Evolutionary conservation across 2,888 invertebrate genomes (phyloP), one percentile per base, ranked within the genome.

Genomic region (Drosophila greeni): DNA sequence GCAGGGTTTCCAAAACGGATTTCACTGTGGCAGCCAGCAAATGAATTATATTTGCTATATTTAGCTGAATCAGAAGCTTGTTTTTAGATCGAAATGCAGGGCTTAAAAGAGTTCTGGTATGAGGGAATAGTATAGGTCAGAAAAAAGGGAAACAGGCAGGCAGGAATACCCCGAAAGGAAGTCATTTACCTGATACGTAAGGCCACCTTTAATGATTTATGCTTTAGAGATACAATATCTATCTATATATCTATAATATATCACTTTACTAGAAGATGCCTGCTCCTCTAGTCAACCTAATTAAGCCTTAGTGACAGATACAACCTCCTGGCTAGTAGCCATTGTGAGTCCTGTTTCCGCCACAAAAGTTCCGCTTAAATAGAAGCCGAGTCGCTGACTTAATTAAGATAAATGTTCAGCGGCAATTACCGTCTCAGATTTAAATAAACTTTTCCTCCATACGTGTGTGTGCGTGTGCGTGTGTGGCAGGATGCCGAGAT

Each of bases 331-430:
- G 26, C n/a, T 42, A 33, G 26, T 11, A n/a, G n/a, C n/a, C n/a
- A n/a, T n/a, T n/a, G 39, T 26, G 31, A 51, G 39, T 31, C 29
- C 61, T 33, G 49, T 37, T 52, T 37, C n/a, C 39, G 54, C 26
- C 37, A 34, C 37, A 24, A 47, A 20, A 31, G 45, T 47, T 49
- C 43, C 49, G 40, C 48, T 59, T 68, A 59, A 59, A 66, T 37
- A 31, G 40, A 20, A 61, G 48, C 23, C 26, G 2, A 8, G 26
- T 8, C 36, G 69, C 26, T 48, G 56, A 59, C 59, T 70, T 70
- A 70, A 70, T 70, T 69, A 65, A 70, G 70, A 70, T 70, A 70
- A 70, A 70, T 70, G 64, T 64, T 57, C 69, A 43, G 26, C 58
- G 45, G 66, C 70, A 71, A 71, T 70, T 66, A 66, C 54, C 59